Evolutionary conservation across 2,888 invertebrate species (phyloP).

Genomic region (Polymixis lichenea): DNA sequence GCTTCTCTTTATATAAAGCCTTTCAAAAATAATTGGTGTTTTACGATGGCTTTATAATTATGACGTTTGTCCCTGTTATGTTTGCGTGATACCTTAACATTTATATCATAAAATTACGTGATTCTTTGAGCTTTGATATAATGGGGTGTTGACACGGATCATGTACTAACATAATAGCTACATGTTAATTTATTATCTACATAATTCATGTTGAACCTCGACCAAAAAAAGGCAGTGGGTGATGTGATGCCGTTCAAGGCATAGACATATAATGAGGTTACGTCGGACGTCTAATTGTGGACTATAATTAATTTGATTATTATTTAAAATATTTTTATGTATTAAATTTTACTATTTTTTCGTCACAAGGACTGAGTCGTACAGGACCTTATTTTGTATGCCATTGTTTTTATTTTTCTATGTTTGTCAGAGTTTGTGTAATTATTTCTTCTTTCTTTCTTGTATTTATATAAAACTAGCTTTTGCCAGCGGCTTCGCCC

Average conservation of each 20-base stretch:
- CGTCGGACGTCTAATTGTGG: background rate
- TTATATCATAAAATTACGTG: conserved; percentile 1
- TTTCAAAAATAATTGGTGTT: conserved; percentile 43
- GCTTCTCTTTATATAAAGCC: background rate
- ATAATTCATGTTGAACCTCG: background rate
- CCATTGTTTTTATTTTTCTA: background rate
- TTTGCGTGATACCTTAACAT: conserved; percentile 34
- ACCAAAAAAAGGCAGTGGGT: background rate
- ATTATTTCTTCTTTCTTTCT: too few relatives aligned
- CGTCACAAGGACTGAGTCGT: too few relatives aligned
- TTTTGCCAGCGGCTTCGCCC: too few relatives aligned
- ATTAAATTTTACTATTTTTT: too few relatives aligned
- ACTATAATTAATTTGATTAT: background rate
- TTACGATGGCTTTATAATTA: conserved; percentile 31
- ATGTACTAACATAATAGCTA: background rate
- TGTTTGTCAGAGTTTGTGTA: background rate
- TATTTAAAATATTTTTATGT: background rate
- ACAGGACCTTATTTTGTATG: background rate
- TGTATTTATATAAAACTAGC: too few relatives aligned
- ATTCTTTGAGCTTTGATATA: conserved; percentile 14
- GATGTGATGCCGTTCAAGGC: background rate
- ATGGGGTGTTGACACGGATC: conserved; percentile 27
- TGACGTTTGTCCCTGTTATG: background rate
- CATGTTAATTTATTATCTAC: conserved; percentile 7
- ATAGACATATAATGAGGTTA: background rate